Evolutionary conservation across 2,797 vertebrate genomes (phyloP).

Genomic region (Poeciliopsis presidionis): DNA sequence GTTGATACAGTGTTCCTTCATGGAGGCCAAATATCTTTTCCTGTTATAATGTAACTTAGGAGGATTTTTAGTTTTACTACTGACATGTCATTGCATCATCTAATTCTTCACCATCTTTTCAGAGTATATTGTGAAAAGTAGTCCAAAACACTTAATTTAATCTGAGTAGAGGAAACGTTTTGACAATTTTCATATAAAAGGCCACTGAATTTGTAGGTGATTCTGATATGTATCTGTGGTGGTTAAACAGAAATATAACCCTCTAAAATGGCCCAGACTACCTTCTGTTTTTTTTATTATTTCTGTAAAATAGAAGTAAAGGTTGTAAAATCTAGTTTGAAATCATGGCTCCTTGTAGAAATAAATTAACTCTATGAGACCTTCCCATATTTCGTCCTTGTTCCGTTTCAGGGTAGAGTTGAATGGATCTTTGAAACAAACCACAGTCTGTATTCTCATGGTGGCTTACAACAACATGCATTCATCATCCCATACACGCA

Average conservation of each 20-base stretch:
- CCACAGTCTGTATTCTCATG: slow-evolving; percentile 64
- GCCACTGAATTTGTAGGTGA: background rate
- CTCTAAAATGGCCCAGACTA: slow-evolving; percentile 12
- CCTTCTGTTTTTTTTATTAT: slow-evolving; percentile 12
- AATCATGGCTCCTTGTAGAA: slow-evolving; percentile 12
- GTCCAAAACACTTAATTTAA: background rate
- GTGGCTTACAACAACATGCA: slow-evolving; percentile 71
- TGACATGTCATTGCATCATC: slow-evolving; percentile 18
- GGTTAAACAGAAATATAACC: slow-evolving; percentile 11
- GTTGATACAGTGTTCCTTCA: background rate
- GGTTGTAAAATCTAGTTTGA: slow-evolving; percentile 29
- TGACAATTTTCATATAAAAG: background rate
- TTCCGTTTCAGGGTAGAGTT: slow-evolving; percentile 46
- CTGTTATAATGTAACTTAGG: slow-evolving; percentile 93
- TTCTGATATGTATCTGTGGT: background rate
- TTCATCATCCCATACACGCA: slow-evolving; percentile 67
- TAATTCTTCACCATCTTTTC: background rate
- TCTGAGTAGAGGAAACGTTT: background rate
- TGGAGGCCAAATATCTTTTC: background rate
- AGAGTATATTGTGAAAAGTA: background rate
- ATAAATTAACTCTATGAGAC: slow-evolving; percentile 58
- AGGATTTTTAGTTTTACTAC: slow-evolving; percentile 5
- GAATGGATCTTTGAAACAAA: slow-evolving; percentile 62
- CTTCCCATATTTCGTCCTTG: slow-evolving; percentile 45
- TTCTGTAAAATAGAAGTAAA: slow-evolving; percentile 16